Evolutionary conservation across 2,113 vertebrate genomes (phyloP), one percentile per base, ranked within the genome.

Genomic region (Caranx melampygus): DNA sequence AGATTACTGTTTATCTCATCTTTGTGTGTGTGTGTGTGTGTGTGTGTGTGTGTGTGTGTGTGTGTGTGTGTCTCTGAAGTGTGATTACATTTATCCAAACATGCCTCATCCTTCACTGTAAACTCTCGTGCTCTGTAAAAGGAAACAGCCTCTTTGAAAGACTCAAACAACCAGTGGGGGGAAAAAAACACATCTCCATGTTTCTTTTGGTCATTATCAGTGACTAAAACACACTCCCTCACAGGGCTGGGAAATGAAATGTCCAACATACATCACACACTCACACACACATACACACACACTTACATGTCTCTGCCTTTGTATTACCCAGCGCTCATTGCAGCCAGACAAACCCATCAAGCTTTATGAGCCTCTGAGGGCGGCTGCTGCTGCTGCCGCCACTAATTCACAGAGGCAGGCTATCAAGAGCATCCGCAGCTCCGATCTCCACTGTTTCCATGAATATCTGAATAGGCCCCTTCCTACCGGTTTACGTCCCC

Each of bases 261-360:
- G 47, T 59, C 72, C 63, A 58, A n/a, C 55, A 40, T 12, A 52
- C 12, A 10, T 42, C 40, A 66, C 33, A 37, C 33, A 54, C 33
- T 40, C 26, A 44, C 20, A 52, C 60, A 64, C 62, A 75, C 57
- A 18, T 52, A 66, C 40, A 66, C 33, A 54, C 33, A 45, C 26
- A 44, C 20, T 45, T 55, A 64, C 62, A 75, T 52, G 14, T 52
- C 51, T 37, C 54, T 81, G 60, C 64, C 34, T 82, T 79, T 78
- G 31, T 62, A 71, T 87, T 71, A 82, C 77, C 8, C 6, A 44
- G 52, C 77, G 81, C 82, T 87, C 81, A 83, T 75, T 82, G 82
- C 72, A 75, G 76, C 83, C 81, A 92, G 86, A 89, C 84, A 77
- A 90, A 89, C 68, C 79, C 84, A 92, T 89, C 84, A 88, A 59